Evolutionary conservation across 2,888 invertebrate species (phyloP).

Genomic region (Tipula lateralis): DNA sequence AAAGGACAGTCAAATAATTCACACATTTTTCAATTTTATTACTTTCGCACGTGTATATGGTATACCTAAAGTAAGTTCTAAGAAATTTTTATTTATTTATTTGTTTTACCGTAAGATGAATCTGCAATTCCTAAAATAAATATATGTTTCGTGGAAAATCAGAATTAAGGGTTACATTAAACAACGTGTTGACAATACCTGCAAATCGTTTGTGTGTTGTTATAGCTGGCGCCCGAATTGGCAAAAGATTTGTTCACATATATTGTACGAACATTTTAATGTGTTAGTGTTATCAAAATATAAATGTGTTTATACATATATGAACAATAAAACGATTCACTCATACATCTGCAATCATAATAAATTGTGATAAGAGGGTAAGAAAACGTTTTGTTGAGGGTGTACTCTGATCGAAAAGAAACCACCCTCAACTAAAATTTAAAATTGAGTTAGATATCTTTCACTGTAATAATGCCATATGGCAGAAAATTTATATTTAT

Average conservation of each 20-base stretch:
- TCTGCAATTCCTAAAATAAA: not conserved
- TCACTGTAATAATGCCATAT: not conserved
- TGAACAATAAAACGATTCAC: not conserved
- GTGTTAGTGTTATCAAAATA: not conserved
- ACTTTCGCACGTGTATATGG: not conserved
- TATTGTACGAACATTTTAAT: no score
- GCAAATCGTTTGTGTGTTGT: not conserved
- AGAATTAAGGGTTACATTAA: not conserved
- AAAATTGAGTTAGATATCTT: not conserved
- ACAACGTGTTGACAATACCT: not conserved
- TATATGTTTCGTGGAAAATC: not conserved
- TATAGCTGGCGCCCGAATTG: not conserved
- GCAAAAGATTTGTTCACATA: no score
- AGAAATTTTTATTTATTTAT: not conserved
- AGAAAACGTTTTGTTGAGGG: not conserved
- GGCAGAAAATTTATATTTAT: slow-evolving; percentile 9
- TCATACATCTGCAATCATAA: not conserved
- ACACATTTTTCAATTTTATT: not conserved
- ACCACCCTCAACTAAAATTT: not conserved
- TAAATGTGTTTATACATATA: not conserved
- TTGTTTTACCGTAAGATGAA: not conserved
- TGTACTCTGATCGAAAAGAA: not conserved
- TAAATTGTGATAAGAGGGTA: not conserved
- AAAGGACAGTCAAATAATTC: not conserved
- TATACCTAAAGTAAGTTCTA: not conserved